Evolutionary conservation across 2,888 invertebrate genomes (phyloP), one percentile per base, ranked within the genome.

Genomic region (Tetramorium bicarinatum): DNA sequence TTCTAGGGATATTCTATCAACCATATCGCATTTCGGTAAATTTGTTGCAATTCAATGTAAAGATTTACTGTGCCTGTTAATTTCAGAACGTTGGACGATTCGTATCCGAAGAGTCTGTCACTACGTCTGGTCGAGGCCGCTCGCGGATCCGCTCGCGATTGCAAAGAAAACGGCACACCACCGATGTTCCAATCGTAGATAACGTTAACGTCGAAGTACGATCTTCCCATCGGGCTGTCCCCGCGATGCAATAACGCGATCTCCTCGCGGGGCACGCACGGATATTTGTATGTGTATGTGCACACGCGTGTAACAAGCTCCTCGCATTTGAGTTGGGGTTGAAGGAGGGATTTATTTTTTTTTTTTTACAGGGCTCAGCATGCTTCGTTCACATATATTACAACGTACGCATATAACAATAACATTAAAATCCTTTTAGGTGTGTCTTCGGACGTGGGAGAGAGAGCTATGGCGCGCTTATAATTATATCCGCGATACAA

Each of bases 351-450:
- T 72, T 79, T 79, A 59, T 79, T 59, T 59, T 79, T 59, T 56
- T 77, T 77, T 56, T 59, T 79, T 71, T 67, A 79, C 71, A 79
- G 79, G 79, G 54, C 59, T 79, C 72, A 49, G 79, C 79, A 79
- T 79, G 79, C 79, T 79, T 79, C 72, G 79, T 72, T 72, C 79
- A 79, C 79, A 79, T 79, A 80, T 80, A 80, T 80, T 80, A 80
- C 79, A 80, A 80, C 72, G 72, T 80, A 80, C 72, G 79, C 79
- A 80, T 80, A 80, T 80, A 80, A 80, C 79, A 80, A 80, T 80
- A 79, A 80, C 79, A 80, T 80, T 80, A 80, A 72, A 72, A 71
- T 2, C 47, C 71, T 47, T 72, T 80, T 72, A 72, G 59, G 59
- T 80, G 72, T 79, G 38, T 80, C 59, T 54, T 80, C 44, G 79